These are phyloP conservation scores for Tetrax tetrax DNA, from an alignment of 2,113 vertebrate genomes.

Conservation along the genomic window DNA sequence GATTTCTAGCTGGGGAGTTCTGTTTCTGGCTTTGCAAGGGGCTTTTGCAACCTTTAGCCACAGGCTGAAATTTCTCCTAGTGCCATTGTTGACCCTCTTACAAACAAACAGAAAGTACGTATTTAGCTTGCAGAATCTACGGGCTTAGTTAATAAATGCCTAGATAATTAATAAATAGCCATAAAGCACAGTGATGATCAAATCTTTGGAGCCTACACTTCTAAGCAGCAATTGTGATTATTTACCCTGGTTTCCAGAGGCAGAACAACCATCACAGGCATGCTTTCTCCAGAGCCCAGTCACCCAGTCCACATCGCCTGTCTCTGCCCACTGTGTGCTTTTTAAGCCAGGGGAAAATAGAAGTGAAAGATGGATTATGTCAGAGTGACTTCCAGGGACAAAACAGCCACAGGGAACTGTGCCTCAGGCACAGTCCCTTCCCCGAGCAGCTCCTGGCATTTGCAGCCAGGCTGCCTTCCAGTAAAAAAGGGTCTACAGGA, in stretches of 20 bases:
- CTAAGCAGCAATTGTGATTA: neutral
- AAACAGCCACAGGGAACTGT: neutral
- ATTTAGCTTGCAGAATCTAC: neutral
- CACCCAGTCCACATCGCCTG: neutral
- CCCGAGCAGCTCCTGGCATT: neutral
- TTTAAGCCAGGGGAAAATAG: neutral
- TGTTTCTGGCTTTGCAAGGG: neutral
- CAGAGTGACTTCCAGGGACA: neutral
- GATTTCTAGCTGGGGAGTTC: neutral
- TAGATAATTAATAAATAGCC: neutral
- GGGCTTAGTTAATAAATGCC: constrained; percentile 16
- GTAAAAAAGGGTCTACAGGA: neutral
- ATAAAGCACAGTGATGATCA: neutral
- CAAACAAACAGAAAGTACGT: neutral
- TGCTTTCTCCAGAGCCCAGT: neutral
- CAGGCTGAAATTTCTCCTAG: neutral
- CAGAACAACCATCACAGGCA: neutral
- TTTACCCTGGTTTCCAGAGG: neutral
- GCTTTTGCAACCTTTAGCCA: neutral
- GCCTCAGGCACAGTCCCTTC: neutral
- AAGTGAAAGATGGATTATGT: neutral
- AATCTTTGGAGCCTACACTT: neutral
- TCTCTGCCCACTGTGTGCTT: neutral
- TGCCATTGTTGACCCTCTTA: neutral
- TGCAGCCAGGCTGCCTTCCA: neutral